These are phyloP conservation scores for Neoniphon sammara DNA, from an alignment of 2,797 vertebrate species.

Conservation along the genomic window DNA sequence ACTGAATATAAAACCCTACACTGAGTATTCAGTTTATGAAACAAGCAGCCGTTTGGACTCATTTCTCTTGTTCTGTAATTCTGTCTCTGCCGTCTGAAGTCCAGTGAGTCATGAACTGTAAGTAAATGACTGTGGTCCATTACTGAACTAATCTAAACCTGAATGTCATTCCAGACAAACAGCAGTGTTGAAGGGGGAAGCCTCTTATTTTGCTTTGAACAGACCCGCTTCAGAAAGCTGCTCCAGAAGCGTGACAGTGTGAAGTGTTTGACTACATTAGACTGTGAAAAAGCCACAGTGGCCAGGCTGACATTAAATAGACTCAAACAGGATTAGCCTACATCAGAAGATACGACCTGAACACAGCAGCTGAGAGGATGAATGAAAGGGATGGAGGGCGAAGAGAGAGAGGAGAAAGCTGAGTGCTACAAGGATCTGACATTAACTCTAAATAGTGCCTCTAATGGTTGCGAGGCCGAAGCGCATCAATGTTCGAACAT, in stretches of 20 bases:
- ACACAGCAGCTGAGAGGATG: slow-evolving; percentile 4
- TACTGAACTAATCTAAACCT: not conserved
- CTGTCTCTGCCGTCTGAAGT: not conserved
- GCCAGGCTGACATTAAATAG: slow-evolving; percentile 21
- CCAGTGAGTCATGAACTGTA: not conserved
- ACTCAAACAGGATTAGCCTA: not conserved
- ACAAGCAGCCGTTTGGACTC: slow-evolving; percentile 9
- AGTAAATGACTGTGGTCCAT: not conserved
- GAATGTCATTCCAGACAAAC: not conserved
- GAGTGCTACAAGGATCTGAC: slow-evolving; percentile 2
- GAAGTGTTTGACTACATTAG: too few relatives aligned
- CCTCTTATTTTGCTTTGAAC: not conserved
- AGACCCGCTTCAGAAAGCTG: not conserved
- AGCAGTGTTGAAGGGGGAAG: too few relatives aligned
- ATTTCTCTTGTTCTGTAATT: not conserved
- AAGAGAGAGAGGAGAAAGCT: not conserved
- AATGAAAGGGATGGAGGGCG: not conserved
- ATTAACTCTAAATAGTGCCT: slow-evolving; percentile 26
- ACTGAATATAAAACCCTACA: not conserved
- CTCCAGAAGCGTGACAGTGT: not conserved
- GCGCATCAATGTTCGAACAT: too few relatives aligned
- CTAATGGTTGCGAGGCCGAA: too few relatives aligned
- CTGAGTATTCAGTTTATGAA: not conserved
- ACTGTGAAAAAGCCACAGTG: slow-evolving; percentile 11
- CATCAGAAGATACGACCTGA: not conserved